A percentile compares a stretch with the other conserved stretches of the same genome.
phyloP scores from a whole-genome alignment of 2,888 invertebrate genomes.

The Philhelius pedissequus region DNA sequence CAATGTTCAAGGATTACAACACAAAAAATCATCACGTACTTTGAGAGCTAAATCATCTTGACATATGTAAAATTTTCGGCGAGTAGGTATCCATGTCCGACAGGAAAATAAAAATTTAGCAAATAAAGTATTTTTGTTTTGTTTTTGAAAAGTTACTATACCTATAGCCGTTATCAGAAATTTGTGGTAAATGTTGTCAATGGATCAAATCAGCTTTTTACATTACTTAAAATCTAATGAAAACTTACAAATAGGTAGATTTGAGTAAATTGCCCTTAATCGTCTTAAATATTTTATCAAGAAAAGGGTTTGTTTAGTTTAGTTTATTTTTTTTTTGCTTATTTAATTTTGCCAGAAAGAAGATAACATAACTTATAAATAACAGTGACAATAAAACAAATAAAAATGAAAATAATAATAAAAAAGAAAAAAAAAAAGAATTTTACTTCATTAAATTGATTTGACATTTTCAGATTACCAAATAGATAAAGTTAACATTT shows the following conservation, averaged over 20 bases:
- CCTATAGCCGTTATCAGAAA: not conserved
- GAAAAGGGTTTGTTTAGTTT: not conserved
- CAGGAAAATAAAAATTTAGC: not conserved
- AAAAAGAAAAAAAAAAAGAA: too few species aligned
- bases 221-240: not conserved
- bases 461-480: too few species aligned
- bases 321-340: too few species aligned
- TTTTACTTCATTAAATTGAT: too few species aligned
- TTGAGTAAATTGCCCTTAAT: not conserved
- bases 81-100: not conserved
- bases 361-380: too few species aligned
- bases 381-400: too few species aligned
- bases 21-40: constrained; percentile 24
- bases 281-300: not conserved
- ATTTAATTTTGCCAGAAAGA: too few species aligned
- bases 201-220: not conserved
- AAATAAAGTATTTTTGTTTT: not conserved
- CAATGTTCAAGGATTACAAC: constrained; percentile 54
- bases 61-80: not conserved
- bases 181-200: not conserved
- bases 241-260: not conserved
- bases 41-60: constrained; percentile 62
- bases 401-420: too few species aligned
- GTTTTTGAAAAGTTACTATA: not conserved
- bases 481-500: too few species aligned